Base-by-base conservation (phyloP, 1,140 invertebrate species). In the Dendrolimus kikuchii region DNA sequence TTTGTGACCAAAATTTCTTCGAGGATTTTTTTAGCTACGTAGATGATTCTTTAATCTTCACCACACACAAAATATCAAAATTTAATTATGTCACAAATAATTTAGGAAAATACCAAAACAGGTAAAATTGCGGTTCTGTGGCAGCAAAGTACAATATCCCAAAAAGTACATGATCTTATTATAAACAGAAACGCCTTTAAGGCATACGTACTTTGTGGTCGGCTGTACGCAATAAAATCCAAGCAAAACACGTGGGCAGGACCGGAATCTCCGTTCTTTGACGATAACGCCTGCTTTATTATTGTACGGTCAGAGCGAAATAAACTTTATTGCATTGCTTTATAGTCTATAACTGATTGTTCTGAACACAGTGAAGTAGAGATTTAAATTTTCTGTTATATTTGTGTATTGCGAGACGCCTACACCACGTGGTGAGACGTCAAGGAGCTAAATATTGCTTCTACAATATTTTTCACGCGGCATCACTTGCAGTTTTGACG, bases 241-340 rank as follows among this genome's bases (percentile, higher is more conserved):
- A 52, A 41, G 38, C 41, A 57, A 57, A 59, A 49, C 59, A 66
- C 49, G 63, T 66, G 60, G 63, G 60, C 40, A 52, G 63, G 47
- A 65, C 59, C 51, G 53, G 63, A 54, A 50, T 49, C 39, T 5
- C 36, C 44, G 53, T 66, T 60, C 59, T 62, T 59, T 49, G 51
- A 41, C 7, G 7, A 9, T 38, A 7, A 42, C 41, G n/a, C 41
- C 5, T 42, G n/a, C 41, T 7, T 7, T n/a, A 42, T 7, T 42
- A 42, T 7, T 42, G 7, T 42, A 42, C n/a, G n/a, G 4, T 51
- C 39, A 36, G 36, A 45, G 6, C 43, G 51, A 44, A 52, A 52
- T 7, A 5, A 37, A 10, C 7, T 41, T 7, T 4, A 5, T 4
- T 46, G 8, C 42, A 6, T 39, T 40, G 40, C 43, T 57, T 47